Base-by-base conservation (phyloP, 2,113 vertebrate species). In the Pedionomus torquatus region DNA sequence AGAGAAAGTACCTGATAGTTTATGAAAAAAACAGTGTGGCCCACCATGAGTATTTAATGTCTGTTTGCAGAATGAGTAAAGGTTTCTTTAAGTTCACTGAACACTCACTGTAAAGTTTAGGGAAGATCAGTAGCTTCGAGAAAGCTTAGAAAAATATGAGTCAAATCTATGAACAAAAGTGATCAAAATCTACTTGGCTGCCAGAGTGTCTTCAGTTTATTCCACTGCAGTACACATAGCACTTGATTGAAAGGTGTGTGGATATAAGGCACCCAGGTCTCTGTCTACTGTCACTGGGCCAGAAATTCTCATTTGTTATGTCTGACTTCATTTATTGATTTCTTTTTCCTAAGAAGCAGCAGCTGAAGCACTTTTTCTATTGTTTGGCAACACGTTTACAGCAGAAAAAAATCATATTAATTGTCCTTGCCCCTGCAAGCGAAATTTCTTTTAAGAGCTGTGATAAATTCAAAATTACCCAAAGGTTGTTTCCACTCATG, bases 181-280 rank as follows among this genome's bases (percentile, higher is more conserved):
- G 88, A 96, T 90, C 90, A 92, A 95, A 95, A 75, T 83, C 86
- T 85, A 52, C 37, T 61, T 76, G 88, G 68, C 60, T 89, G 71
- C 71, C 66, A 70, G 65, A 63, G 18, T 24, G 19, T 58, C 58
- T 92, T 83, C 79, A 74, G 86, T 80, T 77, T 96, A 88, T 92
- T 90, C 63, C 54, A 88, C 33, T 77, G 76, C 41, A 93, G 64
- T 83, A 89, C 66, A 88, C 46, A 70, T 64, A 88, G 33, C 70
- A 76, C 71, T 80, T 86, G 71, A 90, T 3, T 80, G 90, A 93
- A 95, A 92, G 37, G 44, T 90, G 21, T 80, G 86, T 49, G 64
- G 35, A 52, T 93, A 54, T 30, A 95, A 89, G 49, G 85, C 54
- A 95, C 21, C 35, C 25, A 58, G 44, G 57, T 88, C 75, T 57